Base-by-base conservation (phyloP, 2,797 vertebrate genomes). In the Poliocrania exsul region DNA sequence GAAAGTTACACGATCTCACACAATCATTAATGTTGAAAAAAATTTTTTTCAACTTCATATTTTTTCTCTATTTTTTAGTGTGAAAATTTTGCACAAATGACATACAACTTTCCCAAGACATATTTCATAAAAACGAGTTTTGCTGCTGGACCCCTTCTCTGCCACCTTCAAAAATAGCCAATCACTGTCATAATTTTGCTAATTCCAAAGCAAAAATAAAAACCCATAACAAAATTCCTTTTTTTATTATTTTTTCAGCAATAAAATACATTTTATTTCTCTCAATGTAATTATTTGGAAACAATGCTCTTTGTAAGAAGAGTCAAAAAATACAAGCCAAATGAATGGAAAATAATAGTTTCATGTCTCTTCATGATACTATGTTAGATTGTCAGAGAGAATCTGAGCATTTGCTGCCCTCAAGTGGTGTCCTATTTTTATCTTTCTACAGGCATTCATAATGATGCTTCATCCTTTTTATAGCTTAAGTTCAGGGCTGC, bases 361-460 rank as follows among this genome's bases (percentile, higher is more conserved):
- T 50, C 19, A 57, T 50, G 25, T 21, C 5, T 16, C 14, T 40
- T 62, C 40, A 12, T 10, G 18, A 47, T 49, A 38, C 29, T 89
- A 83, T 10, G 47, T 50, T 37, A 8, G 29, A 3, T 11, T n/a
- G 25, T 73, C 29, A 78, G 58, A 74, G 54, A 56, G 88, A 92
- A 92, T 67, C 21, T 95, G 78, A 94, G 88, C 85, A 91, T 97
- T 92, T 96, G 96, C 96, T 97, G 97, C 96, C 97, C 96, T 93
- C 97, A 90, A 85, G 96, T 91, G 96, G 96, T 81, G 9, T 65
- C 46, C 31, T 53, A 6, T 88, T 78, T 81, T 54, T 58, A 47
- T 35, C 26, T 70, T 71, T 46, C 51, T 28, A 61, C 6, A 49
- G 28, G 16, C 47, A 28, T 49, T 61, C 33, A 33, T 20, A 33